phyloP scores from a whole-genome alignment of 2,888 invertebrate species.

The Dastarcus helophoroides region DNA sequence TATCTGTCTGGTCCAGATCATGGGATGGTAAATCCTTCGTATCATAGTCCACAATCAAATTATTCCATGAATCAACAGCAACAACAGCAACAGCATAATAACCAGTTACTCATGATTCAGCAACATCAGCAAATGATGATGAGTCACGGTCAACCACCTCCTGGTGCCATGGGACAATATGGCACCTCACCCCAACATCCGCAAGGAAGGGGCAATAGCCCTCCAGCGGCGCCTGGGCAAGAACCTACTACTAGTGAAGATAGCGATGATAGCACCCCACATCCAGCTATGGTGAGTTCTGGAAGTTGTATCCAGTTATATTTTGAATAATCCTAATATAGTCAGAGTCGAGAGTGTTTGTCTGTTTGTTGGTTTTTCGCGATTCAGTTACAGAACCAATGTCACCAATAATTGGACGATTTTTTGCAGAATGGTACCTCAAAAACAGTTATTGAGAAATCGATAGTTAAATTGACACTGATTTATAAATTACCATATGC shows the following conservation, averaged over 20 bases:
- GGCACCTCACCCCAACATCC: slow-evolving; percentile 44
- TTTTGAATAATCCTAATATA: too few species aligned
- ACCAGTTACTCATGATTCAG: slow-evolving; percentile 31
- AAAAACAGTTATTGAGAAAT: too few species aligned
- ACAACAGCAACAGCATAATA: slow-evolving; percentile 29
- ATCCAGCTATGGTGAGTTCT: slow-evolving; percentile 48
- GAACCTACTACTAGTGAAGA: slow-evolving; percentile 74
- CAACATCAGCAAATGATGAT: slow-evolving; percentile 35
- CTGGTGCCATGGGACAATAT: slow-evolving; percentile 35
- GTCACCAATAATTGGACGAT: too few species aligned
- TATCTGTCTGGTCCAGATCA: slow-evolving; percentile 44
- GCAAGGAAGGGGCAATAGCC: slow-evolving; percentile 51
- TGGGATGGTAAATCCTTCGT: slow-evolving; percentile 35
- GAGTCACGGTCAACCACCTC: slow-evolving; percentile 36
- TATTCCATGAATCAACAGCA: slow-evolving; percentile 31
- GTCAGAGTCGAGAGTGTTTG: too few species aligned
- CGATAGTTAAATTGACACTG: too few species aligned
- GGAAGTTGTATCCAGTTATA: too few species aligned
- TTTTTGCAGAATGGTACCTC: too few species aligned
- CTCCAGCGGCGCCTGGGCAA: slow-evolving; percentile 40
- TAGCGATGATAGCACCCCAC: slow-evolving; percentile 72
- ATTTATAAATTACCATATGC: too few species aligned
- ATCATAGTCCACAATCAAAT: slow-evolving; percentile 32
- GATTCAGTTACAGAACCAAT: too few species aligned
- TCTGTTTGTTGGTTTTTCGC: too few species aligned